These are phyloP conservation scores for Poecilobothrus nobilitatus DNA, from an alignment of 2,888 invertebrate species.

Conservation along the genomic window DNA sequence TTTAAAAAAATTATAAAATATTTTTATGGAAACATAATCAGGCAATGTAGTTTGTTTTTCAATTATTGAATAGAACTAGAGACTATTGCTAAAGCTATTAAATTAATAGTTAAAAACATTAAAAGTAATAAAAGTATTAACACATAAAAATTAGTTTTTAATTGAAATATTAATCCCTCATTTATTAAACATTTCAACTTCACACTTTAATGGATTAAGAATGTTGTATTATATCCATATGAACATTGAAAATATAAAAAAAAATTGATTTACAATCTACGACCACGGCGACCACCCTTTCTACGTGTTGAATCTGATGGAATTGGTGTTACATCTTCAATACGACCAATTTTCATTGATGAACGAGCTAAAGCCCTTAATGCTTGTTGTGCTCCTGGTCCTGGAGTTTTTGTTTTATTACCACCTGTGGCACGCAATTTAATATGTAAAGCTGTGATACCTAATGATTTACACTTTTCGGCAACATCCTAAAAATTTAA, in stretches of 20 bases:
- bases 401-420: slow-evolving; percentile 96
- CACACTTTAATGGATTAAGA: not conserved
- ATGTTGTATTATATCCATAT: slow-evolving; percentile 7
- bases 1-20: too few species aligned
- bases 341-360: slow-evolving; percentile 98
- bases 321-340: slow-evolving; percentile 99
- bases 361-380: slow-evolving; percentile 96
- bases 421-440: slow-evolving; percentile 98
- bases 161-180: not conserved
- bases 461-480: slow-evolving; percentile 93
- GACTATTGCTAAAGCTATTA: too few species aligned
- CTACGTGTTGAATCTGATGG: slow-evolving; percentile 98
- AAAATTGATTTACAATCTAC: slow-evolving; percentile 73
- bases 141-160: too few species aligned
- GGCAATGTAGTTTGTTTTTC: too few species aligned
- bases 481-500: slow-evolving; percentile 75
- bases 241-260: slow-evolving; percentile 11
- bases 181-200: not conserved
- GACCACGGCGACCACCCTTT: slow-evolving; percentile 99
- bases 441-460: slow-evolving; percentile 96
- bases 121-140: too few species aligned
- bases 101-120: too few species aligned
- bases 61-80: too few species aligned
- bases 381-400: slow-evolving; percentile 97
- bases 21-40: too few species aligned